Evolutionary conservation across 2,888 invertebrate genomes (phyloP), one percentile per base, ranked within the genome.

Genomic region (Drosophila flavopinicola): DNA sequence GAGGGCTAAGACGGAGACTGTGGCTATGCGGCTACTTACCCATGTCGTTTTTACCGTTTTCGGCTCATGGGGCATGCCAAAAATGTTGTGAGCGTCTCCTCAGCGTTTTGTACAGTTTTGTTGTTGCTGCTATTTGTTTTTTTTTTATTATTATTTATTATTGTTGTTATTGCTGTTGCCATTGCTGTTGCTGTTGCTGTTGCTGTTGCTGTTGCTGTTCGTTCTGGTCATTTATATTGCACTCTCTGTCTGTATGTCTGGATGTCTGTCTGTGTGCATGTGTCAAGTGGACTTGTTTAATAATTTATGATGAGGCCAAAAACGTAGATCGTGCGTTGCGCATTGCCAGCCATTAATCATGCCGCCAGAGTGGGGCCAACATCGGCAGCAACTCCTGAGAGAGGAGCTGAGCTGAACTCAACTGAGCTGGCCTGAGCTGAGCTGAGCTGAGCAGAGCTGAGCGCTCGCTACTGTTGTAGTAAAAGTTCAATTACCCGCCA

Each of bases 401-500:
- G 44, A 23, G 5, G 11, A 15, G 38, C 17, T n/a, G n/a, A n/a
- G n/a, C n/a, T n/a, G n/a, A n/a, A n/a, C n/a, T n/a, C 48, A 37
- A 35, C 41, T 38, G n/a, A n/a, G n/a, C n/a, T n/a, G n/a, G n/a
- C 23, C 54, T 7, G 54, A 35, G 38, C n/a, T n/a, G n/a, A 27
- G 57, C 56, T 39, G 49, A 33, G 45, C 24, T 33, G 51, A 38
- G 66, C 54, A 66, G n/a, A 56, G 41, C 57, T 37, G 45, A 75
- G 48, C 37, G 54, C n/a, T 48, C 37, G 44, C 44, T 44, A 41
- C 61, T 52, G 68, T 53, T 68, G 75, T 82, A 82, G 83, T 83
- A 84, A 85, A 75, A 88, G 86, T 88, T 86, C 88, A 88, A 86
- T 88, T 86, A 88, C 86, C 87, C 87, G 85, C 83, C 87, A 88